Percentiles rank a stretch among this genome's conserved stretches.
Conservation (phyloP, 2,113 vertebrate genomes). For the Ciconia stormi region DNA sequence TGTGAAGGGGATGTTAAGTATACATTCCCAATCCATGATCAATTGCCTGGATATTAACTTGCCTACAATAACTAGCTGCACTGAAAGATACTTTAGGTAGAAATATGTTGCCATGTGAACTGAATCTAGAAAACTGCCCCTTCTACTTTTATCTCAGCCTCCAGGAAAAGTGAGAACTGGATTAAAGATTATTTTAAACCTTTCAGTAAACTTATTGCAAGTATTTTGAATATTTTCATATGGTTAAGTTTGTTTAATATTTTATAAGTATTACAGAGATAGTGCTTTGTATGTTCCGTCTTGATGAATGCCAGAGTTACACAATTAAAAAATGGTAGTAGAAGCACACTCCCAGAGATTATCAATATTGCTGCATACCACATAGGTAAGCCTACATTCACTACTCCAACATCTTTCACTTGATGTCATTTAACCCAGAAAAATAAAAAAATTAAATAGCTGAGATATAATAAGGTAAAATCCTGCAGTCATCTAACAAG, state of each 20-base stretch:
- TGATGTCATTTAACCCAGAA: neutral
- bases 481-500: neutral
- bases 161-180: neutral
- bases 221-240: neutral
- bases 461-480: neutral
- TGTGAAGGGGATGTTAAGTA: neutral
- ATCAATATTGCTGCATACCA: neutral
- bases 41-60: neutral
- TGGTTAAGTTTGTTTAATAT: neutral
- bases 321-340: neutral
- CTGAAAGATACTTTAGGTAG: neutral
- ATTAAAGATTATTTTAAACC: neutral
- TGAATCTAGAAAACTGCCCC: neutral
- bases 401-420: neutral
- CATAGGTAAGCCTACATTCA: neutral
- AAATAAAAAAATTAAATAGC: neutral
- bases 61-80: neutral
- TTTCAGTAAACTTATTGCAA: neutral
- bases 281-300: neutral
- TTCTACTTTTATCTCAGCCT: conserved; percentile 31
- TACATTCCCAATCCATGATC: neutral
- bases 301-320: neutral
- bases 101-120: conserved; percentile 20
- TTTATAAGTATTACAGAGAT: neutral
- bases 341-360: neutral